Conservation (phyloP, 2,888 invertebrate species). For the Strigamia maritima region DNA sequence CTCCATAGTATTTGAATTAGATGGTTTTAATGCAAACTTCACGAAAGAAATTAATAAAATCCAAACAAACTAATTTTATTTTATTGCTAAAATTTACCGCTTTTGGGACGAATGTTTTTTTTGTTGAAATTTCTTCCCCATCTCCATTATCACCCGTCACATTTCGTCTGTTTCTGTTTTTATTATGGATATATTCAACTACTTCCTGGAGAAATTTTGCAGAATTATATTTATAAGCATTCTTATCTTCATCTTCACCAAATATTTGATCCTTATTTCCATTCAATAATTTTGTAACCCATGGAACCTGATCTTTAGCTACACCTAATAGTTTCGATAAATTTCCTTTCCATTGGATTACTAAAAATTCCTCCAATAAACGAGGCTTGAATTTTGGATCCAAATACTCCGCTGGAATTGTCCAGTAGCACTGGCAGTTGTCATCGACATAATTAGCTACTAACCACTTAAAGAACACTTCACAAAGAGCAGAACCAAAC, state of each 20-base stretch:
- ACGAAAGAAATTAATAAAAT: neutral
- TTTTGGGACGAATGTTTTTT: neutral
- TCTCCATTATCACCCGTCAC: neutral
- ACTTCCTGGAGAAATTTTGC: neutral
- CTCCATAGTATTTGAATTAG: neutral
- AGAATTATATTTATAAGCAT: neutral
- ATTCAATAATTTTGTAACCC: neutral
- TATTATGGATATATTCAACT: neutral
- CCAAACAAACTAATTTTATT: neutral
- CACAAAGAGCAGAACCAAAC: neutral
- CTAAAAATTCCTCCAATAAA: neutral
- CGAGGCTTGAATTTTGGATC: neutral
- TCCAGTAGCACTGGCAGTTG: neutral
- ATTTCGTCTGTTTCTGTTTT: neutral
- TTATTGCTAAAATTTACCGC: neutral
- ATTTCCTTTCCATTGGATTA: neutral
- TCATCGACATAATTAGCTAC: neutral
- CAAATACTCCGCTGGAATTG: neutral
- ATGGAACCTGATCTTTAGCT: neutral
- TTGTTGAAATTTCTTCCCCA: neutral
- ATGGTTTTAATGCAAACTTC: neutral
- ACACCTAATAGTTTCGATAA: neutral
- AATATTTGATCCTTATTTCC: slow-evolving; percentile 9
- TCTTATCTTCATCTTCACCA: neutral
- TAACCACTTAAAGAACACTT: neutral